phyloP scores from a whole-genome alignment of 53 echinoderm and acorn worm genomes.

The Patiria pectinifera region DNA sequence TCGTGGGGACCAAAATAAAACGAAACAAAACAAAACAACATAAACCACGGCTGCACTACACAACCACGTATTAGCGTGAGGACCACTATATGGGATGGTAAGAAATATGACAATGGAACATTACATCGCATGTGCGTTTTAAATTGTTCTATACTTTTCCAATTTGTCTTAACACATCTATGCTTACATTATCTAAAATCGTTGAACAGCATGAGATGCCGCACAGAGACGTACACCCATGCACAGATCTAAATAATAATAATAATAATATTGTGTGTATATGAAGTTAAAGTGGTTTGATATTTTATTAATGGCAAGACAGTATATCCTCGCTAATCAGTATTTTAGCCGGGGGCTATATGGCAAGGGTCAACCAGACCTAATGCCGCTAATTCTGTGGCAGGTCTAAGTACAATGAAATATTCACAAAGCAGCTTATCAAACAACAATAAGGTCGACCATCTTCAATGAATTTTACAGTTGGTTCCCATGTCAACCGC shows the following conservation, averaged over 20 bases:
- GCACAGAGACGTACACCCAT: no score
- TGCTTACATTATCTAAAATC: no score
- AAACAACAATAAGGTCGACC: background rate
- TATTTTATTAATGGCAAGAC: background rate
- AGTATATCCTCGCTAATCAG: background rate
- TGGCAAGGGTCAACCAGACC: background rate
- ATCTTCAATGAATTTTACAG: constrained; percentile 16
- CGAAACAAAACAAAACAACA: background rate
- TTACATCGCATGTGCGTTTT: no score
- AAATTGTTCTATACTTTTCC: no score
- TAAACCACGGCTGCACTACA: background rate
- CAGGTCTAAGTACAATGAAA: background rate
- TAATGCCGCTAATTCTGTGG: background rate
- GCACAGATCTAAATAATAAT: no score
- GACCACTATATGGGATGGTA: no score
- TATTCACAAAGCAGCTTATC: constrained; percentile 11
- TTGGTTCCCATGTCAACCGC: constrained; percentile 20
- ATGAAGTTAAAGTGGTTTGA: background rate
- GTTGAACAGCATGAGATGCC: no score
- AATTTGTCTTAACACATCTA: no score
- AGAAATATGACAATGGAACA: no score
- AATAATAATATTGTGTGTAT: no score
- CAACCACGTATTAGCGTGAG: no score
- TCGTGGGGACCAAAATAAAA: background rate
- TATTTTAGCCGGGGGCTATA: background rate